Evolutionary conservation across 1,140 invertebrate species (phyloP).

Genomic region (Bombus haemorrhoidalis): DNA sequence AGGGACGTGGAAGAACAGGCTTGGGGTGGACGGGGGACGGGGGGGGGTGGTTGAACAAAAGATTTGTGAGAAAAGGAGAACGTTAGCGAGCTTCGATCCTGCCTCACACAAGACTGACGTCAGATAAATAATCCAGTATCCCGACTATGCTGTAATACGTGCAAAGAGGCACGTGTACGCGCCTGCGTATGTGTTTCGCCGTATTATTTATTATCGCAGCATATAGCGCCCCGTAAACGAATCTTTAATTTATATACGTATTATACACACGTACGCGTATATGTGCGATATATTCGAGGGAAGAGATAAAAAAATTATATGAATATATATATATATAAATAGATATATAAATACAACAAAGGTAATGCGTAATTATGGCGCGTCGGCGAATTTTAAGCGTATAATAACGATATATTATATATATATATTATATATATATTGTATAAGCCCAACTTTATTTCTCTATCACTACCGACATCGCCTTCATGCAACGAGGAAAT

Average conservation of each 20-base stretch:
- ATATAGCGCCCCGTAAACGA: slow-evolving; percentile 46
- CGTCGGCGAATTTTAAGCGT: slow-evolving; percentile 58
- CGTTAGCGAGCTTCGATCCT: slow-evolving; percentile 70
- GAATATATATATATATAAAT: slow-evolving; percentile 40
- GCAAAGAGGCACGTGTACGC: background rate
- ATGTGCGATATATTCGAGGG: slow-evolving; percentile 16
- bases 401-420: slow-evolving; percentile 56
- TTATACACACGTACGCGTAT: slow-evolving; percentile 19
- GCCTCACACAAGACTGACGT: slow-evolving; percentile 77
- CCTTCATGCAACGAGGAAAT: slow-evolving; percentile 78
- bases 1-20: background rate
- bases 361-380: slow-evolving; percentile 60
- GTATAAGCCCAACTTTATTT: slow-evolving; percentile 75
- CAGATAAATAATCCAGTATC: slow-evolving; percentile 64
- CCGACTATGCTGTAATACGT: slow-evolving; percentile 29
- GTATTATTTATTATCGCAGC: slow-evolving; percentile 59
- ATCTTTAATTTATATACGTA: slow-evolving; percentile 64
- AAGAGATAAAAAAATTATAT: background rate
- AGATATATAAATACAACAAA: slow-evolving; percentile 55
- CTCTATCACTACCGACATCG: slow-evolving; percentile 81
- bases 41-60: no score
- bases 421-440: slow-evolving; percentile 36
- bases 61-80: slow-evolving; percentile 44
- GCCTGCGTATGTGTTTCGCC: slow-evolving; percentile 13
- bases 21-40: background rate